Evolutionary conservation across 2,113 vertebrate genomes (phyloP).

Genomic region (Pseudorectes ferrugineus): DNA sequence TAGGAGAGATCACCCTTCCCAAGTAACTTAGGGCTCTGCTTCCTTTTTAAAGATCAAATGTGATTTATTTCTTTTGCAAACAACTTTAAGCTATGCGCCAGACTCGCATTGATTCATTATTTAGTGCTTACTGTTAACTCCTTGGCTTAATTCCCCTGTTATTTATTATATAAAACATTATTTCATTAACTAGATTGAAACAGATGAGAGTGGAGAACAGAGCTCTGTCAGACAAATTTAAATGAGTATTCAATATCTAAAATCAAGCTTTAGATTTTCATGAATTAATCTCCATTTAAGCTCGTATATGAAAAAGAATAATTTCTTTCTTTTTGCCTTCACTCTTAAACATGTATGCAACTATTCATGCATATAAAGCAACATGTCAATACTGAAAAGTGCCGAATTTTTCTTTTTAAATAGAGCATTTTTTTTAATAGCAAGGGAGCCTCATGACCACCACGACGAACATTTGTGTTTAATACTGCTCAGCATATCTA

Average conservation of each 20-base stretch:
- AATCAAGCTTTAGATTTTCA: not conserved
- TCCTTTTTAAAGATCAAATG: not conserved
- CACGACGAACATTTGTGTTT: not conserved
- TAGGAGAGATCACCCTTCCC: not conserved
- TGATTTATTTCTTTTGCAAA: not conserved
- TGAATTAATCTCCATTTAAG: not conserved
- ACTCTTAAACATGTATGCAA: not conserved
- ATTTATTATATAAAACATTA: conserved; percentile 3
- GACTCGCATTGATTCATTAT: not conserved
- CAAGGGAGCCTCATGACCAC: not conserved
- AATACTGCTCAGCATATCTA: not conserved
- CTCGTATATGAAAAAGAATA: not conserved
- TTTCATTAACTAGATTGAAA: conserved; percentile 31
- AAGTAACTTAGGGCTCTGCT: not conserved
- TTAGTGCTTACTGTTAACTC: not conserved
- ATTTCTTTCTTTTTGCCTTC: not conserved
- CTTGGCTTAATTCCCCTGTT: not conserved
- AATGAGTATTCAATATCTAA: not conserved
- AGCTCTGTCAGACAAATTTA: not conserved
- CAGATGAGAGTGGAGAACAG: not conserved
- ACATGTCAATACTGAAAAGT: not conserved
- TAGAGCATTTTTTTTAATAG: not conserved
- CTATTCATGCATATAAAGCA: not conserved
- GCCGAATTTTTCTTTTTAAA: not conserved
- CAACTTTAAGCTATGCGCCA: not conserved